These are phyloP conservation scores for Stictonetta naevosa DNA, from an alignment of 2,113 vertebrate genomes.

Conservation along the genomic window DNA sequence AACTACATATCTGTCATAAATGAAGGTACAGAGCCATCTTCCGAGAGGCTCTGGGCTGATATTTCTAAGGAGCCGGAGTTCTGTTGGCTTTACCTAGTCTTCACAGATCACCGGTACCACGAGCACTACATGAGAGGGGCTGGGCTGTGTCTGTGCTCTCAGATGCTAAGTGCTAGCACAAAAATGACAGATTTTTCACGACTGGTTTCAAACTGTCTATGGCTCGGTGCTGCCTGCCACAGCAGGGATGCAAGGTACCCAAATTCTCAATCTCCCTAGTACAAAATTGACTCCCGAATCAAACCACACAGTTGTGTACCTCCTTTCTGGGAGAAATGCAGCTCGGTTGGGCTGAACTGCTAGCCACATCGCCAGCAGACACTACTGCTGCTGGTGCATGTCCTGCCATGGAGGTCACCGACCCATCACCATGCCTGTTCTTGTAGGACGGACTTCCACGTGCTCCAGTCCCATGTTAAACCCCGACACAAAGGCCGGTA, in stretches of 20 bases:
- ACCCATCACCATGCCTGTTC: not conserved
- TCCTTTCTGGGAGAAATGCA: not conserved
- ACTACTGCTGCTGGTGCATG: not conserved
- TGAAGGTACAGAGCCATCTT: not conserved
- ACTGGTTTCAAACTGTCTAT: not conserved
- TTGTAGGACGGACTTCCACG: not conserved
- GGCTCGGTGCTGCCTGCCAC: not conserved
- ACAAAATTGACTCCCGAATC: not conserved
- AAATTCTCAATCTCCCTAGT: not conserved
- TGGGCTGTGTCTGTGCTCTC: not conserved
- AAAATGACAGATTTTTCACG: not conserved
- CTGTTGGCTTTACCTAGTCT: not conserved
- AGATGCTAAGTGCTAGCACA: not conserved
- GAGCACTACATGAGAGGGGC: not conserved
- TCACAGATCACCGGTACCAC: not conserved
- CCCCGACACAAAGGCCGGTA: not conserved
- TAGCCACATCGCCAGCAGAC: not conserved
- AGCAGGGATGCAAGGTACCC: not conserved
- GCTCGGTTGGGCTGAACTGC: not conserved
- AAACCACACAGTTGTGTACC: not conserved
- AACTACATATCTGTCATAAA: not conserved
- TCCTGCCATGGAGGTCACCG: not conserved
- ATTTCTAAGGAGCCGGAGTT: not conserved
- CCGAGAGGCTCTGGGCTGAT: not conserved
- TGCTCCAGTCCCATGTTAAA: accelerated